Evolutionary conservation across 2,797 vertebrate species (phyloP).

Genomic region (Luscinia luscinia): DNA sequence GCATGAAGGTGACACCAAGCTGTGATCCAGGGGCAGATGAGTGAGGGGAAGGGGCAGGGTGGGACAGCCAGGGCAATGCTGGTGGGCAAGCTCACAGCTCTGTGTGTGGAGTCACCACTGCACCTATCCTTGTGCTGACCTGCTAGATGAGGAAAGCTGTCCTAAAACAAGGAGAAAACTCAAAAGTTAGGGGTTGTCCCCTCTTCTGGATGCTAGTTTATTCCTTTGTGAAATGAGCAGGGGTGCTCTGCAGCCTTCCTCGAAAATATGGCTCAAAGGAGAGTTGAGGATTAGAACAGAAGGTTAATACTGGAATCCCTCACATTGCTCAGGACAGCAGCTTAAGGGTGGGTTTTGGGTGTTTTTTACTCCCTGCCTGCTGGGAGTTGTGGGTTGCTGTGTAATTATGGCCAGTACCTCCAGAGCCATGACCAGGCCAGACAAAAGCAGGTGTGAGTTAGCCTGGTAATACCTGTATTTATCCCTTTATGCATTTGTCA

Average conservation of each 20-base stretch:
- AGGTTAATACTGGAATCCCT: not conserved
- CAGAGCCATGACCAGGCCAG: not conserved
- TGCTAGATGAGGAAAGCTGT: not conserved
- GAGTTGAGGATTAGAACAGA: not conserved
- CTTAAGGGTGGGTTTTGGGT: rapidly evolving
- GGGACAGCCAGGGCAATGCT: not conserved
- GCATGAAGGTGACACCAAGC: not conserved
- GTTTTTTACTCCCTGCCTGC: not conserved
- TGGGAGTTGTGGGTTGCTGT: not conserved
- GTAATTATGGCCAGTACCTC: not conserved
- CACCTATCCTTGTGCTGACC: not conserved
- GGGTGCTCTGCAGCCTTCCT: not conserved
- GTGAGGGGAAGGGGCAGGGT: not conserved
- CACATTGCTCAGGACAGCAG: not conserved
- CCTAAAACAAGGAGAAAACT: not conserved
- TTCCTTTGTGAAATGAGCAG: not conserved
- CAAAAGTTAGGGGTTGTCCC: not conserved
- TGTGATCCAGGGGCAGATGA: not conserved
- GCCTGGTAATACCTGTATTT: not conserved
- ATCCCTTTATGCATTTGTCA: not conserved
- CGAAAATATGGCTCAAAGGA: rapidly evolving
- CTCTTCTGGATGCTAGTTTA: not conserved
- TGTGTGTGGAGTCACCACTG: rapidly evolving
- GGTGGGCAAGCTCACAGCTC: not conserved
- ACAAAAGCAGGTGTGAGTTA: not conserved